Evolutionary conservation across 2,113 vertebrate genomes (phyloP).

Genomic region (Acrocephalus kingi): DNA sequence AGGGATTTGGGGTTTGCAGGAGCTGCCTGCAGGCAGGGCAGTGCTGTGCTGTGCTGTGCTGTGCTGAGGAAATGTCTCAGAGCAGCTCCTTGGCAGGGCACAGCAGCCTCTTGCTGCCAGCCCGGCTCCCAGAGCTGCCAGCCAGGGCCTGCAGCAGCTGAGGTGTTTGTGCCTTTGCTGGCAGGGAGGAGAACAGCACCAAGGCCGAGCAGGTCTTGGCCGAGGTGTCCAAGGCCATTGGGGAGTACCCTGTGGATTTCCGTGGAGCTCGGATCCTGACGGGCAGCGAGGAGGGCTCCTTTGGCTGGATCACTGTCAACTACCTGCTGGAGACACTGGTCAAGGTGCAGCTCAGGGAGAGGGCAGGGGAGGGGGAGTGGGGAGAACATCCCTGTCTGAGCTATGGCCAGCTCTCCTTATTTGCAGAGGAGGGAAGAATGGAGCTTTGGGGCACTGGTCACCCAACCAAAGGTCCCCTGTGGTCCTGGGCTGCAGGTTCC

Average conservation of each 20-base stretch:
- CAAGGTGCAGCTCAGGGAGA: slow-evolving; percentile 57
- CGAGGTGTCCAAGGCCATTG: not conserved
- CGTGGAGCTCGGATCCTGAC: not conserved
- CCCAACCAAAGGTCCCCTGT: not conserved
- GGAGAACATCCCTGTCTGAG: not conserved
- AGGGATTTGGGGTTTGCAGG: not conserved
- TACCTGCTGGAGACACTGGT: slow-evolving; percentile 46
- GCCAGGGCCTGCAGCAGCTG: not conserved
- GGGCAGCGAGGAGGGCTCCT: slow-evolving; percentile 2
- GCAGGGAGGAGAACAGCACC: not conserved
- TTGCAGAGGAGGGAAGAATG: not conserved
- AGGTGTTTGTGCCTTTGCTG: not conserved
- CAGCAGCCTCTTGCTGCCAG: not conserved
- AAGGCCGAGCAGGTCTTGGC: not conserved
- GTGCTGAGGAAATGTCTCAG: not conserved
- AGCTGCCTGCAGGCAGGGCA: not conserved
- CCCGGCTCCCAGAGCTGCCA: not conserved
- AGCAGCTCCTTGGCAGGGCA: not conserved
- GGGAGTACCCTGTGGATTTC: not conserved
- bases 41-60: not conserved
- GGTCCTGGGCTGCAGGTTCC: not conserved
- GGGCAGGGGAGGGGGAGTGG: not conserved
- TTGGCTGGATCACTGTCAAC: slow-evolving; percentile 20
- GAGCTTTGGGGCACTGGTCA: not conserved
- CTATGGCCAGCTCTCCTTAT: not conserved